Evolutionary conservation across 2,797 vertebrate species (phyloP).

Genomic region (Pteronotus mesoamericanus): DNA sequence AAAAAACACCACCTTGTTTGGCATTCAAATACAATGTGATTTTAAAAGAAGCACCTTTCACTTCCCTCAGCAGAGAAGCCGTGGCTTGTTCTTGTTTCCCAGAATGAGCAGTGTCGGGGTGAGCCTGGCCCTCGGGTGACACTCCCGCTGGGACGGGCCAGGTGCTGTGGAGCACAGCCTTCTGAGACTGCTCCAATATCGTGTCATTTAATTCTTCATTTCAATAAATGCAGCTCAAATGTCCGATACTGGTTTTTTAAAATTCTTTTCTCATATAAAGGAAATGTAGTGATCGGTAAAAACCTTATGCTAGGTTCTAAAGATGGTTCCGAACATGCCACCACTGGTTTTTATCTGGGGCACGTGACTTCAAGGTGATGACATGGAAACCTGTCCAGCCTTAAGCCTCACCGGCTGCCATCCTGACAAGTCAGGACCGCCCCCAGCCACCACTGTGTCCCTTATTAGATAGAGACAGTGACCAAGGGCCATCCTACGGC

Average conservation of each 20-base stretch:
- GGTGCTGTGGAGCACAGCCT: fast-evolving
- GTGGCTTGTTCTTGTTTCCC: not conserved
- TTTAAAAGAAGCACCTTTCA: fast-evolving
- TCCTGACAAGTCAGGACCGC: not conserved
- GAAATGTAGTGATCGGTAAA: not conserved
- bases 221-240: not conserved
- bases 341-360: not conserved
- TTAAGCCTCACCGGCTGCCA: not conserved
- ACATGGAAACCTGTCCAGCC: too few species aligned
- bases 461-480: not conserved
- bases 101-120: not conserved
- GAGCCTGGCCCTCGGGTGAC: not conserved
- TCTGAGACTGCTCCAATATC: fast-evolving
- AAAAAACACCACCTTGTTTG: not conserved
- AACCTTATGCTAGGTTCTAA: too few species aligned
- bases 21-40: not conserved
- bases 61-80: not conserved
- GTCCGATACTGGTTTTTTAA: not conserved
- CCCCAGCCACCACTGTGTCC: not conserved
- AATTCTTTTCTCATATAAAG: not conserved
- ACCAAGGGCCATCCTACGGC: not conserved
- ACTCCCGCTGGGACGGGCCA: fast-evolving
- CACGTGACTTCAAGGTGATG: not conserved
- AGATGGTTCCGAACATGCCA: fast-evolving
- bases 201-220: not conserved